Evolutionary conservation across 1,140 invertebrate species (phyloP), one percentile per base, ranked within the genome.

Genomic region (Heliconius melpomene): DNA sequence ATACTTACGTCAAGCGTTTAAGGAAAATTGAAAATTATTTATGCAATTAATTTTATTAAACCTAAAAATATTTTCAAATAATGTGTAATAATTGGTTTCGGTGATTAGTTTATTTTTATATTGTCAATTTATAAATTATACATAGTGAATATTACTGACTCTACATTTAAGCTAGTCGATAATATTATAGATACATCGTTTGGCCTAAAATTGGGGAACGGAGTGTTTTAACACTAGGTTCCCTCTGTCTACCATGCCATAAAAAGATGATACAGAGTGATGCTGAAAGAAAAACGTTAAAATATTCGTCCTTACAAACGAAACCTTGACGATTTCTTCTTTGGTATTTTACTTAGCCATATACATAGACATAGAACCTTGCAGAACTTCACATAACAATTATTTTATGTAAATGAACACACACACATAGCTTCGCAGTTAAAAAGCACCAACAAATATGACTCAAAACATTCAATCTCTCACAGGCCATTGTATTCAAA

Each of bases 401-500:
- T 26, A 66, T 66, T 66, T 66, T 66, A 66, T 66, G 60, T 40
- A 72, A 72, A 72, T 72, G 71, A 38, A 72, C 13, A 32, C 16
- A 72, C 29, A 20, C 18, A 72, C 36, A 72, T 23, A 38, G 29
- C 7, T 72, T 16, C 26, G 75, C 20, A n/a, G 36, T 50, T 46
- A 74, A 79, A 75, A 79, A 71, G 57, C 18, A 78, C 29, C 57
- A 52, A 66, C 36, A 78, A 70, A 75, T 79, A 79, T 70, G 50
- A 71, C 32, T 77, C 26, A 32, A 66, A 82, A 60, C 66, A 71
- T 75, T 57, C n/a, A 66, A 40, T 18, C 71, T 78, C 72, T 74
- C 74, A 54, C 70, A 52, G 79, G 79, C 74, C 75, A 80, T 80
- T 80, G 79, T 80, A 80, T 80, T 80, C 79, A 72, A 73, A 80